Evolutionary conservation across 2,888 invertebrate genomes (phyloP), one percentile per base, ranked within the genome.

Genomic region (Synergus gifuensis): DNA sequence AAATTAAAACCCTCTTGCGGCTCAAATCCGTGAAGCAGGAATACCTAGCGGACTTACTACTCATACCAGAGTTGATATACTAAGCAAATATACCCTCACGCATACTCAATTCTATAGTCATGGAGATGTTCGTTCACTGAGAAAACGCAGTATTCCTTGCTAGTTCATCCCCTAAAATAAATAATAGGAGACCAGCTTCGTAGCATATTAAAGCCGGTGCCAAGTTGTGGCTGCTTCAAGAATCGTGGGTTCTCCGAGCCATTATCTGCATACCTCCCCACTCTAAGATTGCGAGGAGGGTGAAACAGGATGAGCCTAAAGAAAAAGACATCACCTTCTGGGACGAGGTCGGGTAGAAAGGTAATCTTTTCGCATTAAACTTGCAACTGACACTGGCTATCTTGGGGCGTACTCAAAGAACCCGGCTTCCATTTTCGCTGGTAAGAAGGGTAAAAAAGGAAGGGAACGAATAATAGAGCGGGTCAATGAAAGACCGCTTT

Each of bases 341-440:
- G 76, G 76, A 76, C 28, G 58, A 76, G 58, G 36, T 76, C 76
- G 76, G 49, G 76, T 58, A 42, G 76, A 18, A 62, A 60, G 76
- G 76, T 76, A 76, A 76, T 76, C 44, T 76, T 62, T 76, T 60
- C 58, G 76, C 76, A 76, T 76, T 76, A 76, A 76, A 76, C 58
- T 76, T 76, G 76, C 76, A 76, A 60, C 60, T 42, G 76, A 76
- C 76, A 76, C 67, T 44, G 28, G 46, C 67, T 67, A 67, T 46
- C 67, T 67, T 67, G 67, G 44, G 46, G 67, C 44, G 22, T 14
- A 67, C 14, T 67, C 46, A 46, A 46, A 67, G 67, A 44, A 44
- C 14, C 46, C 22, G 44, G 67, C 46, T 67, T 67, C 22, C 67
- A 67, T 67, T 67, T 67, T 67, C 67, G 67, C 46, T 67, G 46